These are phyloP conservation scores for Phoeniculus purpureus DNA, from an alignment of 2,797 vertebrate species.

Conservation along the genomic window DNA sequence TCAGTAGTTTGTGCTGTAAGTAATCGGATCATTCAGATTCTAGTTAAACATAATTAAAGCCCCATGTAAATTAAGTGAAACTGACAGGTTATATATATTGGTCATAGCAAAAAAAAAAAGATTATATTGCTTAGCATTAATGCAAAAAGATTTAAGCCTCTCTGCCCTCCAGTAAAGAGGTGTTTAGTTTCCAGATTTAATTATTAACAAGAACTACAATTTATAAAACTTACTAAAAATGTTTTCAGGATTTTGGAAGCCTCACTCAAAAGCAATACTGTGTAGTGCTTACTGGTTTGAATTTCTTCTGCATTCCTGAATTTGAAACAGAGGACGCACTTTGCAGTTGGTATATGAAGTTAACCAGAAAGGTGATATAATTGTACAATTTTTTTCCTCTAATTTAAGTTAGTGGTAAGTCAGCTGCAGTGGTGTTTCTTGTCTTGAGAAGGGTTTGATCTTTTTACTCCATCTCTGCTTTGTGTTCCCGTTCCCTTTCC, in stretches of 20 bases:
- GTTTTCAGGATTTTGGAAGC: slow-evolving; percentile 2
- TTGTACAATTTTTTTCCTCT: not conserved
- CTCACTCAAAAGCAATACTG: not conserved
- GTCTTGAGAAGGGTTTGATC: not conserved
- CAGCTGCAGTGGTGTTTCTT: not conserved
- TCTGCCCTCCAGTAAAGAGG: slow-evolving; percentile 27
- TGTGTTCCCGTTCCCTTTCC: accelerated
- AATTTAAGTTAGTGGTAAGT: not conserved
- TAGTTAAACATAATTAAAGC: slow-evolving; percentile 79
- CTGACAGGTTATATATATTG: slow-evolving; percentile 76
- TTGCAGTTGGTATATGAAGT: not conserved
- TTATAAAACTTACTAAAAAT: slow-evolving; percentile 29
- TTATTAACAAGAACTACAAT: slow-evolving; percentile 30
- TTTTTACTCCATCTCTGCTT: too few species aligned
- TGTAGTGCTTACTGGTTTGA: not conserved
- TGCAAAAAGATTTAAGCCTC: slow-evolving; percentile 57
- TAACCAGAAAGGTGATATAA: not conserved
- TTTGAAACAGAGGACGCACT: not conserved
- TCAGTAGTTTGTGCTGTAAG: slow-evolving; percentile 70
- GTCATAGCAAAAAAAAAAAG: slow-evolving; percentile 69
- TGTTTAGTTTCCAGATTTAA: slow-evolving; percentile 38
- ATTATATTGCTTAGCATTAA: slow-evolving; percentile 64
- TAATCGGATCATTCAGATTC: slow-evolving; percentile 79
- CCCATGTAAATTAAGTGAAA: slow-evolving; percentile 76
- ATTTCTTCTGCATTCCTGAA: not conserved